These are phyloP conservation scores for Ancistrus triradiatus DNA, from an alignment of 2,113 vertebrate genomes.

Conservation along the genomic window DNA sequence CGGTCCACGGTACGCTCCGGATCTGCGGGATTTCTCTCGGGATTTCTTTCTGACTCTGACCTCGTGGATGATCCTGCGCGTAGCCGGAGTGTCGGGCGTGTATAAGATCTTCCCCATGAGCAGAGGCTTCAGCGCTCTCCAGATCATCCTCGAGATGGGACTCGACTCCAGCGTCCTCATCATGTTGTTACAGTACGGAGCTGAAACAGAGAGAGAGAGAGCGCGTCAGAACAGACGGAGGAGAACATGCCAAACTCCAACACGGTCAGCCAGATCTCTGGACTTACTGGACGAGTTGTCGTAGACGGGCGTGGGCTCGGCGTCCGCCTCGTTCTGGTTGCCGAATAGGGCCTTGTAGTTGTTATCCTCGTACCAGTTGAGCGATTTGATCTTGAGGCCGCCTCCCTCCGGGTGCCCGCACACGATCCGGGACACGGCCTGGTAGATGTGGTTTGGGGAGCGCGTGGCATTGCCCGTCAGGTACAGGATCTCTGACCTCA, in stretches of 20 bases:
- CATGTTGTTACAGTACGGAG: conserved; percentile 92
- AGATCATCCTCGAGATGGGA: conserved; percentile 93
- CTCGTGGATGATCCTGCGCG: conserved; percentile 88
- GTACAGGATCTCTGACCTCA: conserved; percentile 88
- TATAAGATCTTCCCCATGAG: conserved; percentile 95
- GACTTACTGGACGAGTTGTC: conserved; percentile 73
- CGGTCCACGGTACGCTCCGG: background rate
- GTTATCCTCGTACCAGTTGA: conserved; percentile 98
- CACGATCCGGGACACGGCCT: conserved; percentile 91
- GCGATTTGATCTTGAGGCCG: conserved; percentile 95
- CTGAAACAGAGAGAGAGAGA: conserved; percentile 55
- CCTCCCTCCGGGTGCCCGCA: conserved; percentile 94
- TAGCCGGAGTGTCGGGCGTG: conserved; percentile 88
- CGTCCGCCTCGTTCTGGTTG: conserved; percentile 76
- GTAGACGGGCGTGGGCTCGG: conserved; percentile 74
- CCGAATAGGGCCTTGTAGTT: conserved; percentile 95
- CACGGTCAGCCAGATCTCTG: too few species aligned
- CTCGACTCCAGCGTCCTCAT: conserved; percentile 91
- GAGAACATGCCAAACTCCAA: too few species aligned
- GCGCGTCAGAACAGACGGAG: background rate
- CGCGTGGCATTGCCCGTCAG: conserved; percentile 74
- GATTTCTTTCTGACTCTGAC: conserved; percentile 51
- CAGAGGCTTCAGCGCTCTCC: conserved; percentile 92
- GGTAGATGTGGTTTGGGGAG: conserved; percentile 86
- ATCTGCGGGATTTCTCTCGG: background rate